These are phyloP conservation scores for Nasua narica DNA, from an alignment of 2,797 vertebrate genomes.

Conservation along the genomic window DNA sequence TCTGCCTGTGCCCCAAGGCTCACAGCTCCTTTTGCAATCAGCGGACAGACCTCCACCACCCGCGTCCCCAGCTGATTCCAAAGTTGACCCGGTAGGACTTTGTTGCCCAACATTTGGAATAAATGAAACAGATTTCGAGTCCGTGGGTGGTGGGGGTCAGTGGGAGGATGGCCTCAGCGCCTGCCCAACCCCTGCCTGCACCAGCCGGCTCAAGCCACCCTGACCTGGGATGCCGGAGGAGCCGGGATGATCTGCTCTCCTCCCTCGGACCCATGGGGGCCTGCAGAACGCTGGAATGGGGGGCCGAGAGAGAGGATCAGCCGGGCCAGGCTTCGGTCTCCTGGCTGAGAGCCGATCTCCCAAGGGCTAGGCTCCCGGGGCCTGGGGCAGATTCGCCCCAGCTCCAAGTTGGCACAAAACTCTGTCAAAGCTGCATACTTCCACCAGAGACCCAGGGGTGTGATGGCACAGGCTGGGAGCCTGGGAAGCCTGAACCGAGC, in stretches of 20 bases:
- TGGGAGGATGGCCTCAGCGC: background rate
- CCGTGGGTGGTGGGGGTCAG: background rate
- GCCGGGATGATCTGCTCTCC: fast-evolving
- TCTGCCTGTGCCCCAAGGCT: background rate
- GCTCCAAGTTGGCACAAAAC: background rate
- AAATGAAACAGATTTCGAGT: background rate
- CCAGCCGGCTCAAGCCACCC: too few relatives aligned
- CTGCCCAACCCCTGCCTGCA: fast-evolving
- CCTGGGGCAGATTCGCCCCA: background rate
- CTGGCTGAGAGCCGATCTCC: fast-evolving
- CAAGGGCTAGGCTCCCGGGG: background rate
- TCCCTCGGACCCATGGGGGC: background rate
- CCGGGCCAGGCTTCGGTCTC: background rate
- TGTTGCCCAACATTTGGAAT: background rate
- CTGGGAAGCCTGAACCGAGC: background rate
- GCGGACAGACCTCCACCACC: background rate
- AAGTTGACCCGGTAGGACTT: background rate
- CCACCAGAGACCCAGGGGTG: background rate
- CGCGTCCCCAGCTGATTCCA: background rate
- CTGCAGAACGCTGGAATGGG: background rate
- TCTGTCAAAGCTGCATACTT: background rate
- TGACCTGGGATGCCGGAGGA: background rate
- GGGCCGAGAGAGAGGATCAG: background rate
- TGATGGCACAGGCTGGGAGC: background rate
- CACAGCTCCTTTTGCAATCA: background rate